Percentiles rank a stretch among this genome's conserved stretches.
Evolutionary conservation across 2,797 vertebrate species (phyloP).

Genomic region (Hydrocynus forskahlii): DNA sequence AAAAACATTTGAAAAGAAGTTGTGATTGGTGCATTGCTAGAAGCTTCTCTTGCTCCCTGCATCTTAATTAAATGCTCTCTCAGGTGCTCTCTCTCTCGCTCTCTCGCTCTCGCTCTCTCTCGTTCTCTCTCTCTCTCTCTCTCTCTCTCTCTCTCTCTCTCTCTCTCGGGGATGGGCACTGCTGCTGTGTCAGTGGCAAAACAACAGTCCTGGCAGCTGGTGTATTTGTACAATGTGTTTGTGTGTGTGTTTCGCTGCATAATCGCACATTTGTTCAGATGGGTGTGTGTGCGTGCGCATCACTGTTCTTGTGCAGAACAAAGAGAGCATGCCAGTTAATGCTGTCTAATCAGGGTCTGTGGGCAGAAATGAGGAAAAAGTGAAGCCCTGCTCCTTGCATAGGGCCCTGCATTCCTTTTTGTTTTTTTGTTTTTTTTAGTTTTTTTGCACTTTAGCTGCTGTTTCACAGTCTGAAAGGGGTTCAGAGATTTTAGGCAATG

Average conservation of each 20-base stretch:
- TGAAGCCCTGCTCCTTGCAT: not conserved
- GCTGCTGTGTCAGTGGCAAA: slow-evolving; percentile 69
- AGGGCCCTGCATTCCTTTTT: not conserved
- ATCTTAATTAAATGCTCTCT: no score
- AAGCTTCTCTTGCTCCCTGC: no score
- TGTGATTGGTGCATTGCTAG: no score
- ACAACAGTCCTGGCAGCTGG: slow-evolving; percentile 75
- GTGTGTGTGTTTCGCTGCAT: slow-evolving; percentile 58
- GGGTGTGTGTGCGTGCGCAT: slow-evolving; percentile 28
- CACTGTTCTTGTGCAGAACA: slow-evolving; percentile 33
- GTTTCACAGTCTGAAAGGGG: not conserved
- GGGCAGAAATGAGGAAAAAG: not conserved
- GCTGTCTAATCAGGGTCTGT: slow-evolving; percentile 40
- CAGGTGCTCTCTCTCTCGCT: no score
- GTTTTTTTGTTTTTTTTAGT: not conserved
- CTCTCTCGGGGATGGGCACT: slow-evolving; percentile 62
- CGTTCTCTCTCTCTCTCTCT: slow-evolving; percentile 56
- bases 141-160: slow-evolving; percentile 39
- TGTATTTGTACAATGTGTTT: slow-evolving; percentile 60
- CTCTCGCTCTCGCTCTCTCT: slow-evolving; percentile 30
- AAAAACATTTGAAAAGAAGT: no score
- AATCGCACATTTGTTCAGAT: slow-evolving; percentile 58
- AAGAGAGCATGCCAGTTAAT: slow-evolving; percentile 37
- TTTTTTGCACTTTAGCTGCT: not conserved
- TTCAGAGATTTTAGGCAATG: slow-evolving; percentile 55